Conservation (phyloP, 2,888 invertebrate genomes). For the Bhutanitis thaidina region DNA sequence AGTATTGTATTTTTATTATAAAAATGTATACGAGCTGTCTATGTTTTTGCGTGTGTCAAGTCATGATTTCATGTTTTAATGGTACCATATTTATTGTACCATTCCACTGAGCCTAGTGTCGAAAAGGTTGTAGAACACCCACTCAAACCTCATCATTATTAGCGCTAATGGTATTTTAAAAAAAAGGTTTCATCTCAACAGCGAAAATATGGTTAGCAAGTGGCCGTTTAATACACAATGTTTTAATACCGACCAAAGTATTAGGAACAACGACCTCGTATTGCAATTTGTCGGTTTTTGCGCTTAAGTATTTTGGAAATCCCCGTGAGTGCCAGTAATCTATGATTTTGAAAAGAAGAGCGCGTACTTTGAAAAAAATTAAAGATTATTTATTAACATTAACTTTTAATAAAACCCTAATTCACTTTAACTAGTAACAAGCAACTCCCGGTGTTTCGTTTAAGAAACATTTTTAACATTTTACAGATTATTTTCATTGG, state of each 20-base stretch:
- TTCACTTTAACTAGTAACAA: not conserved
- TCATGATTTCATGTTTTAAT: too few relatives aligned
- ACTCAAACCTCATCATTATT: slow-evolving; percentile 12
- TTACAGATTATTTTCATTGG: too few relatives aligned
- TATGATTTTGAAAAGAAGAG: slow-evolving; percentile 28
- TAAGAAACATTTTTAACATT: too few relatives aligned
- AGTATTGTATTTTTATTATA: too few relatives aligned
- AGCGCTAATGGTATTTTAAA: slow-evolving; percentile 6
- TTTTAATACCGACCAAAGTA: not conserved
- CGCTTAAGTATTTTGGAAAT: slow-evolving; percentile 44
- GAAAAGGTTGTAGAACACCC: not conserved
- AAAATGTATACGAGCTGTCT: too few relatives aligned
- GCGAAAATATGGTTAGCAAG: slow-evolving; percentile 18
- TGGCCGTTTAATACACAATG: slow-evolving; percentile 10
- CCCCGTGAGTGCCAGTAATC: slow-evolving; percentile 41
- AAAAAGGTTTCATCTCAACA: slow-evolving; percentile 5
- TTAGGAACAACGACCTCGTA: slow-evolving; percentile 48
- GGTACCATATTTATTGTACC: too few relatives aligned
- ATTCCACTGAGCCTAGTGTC: not conserved
- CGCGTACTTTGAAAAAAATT: not conserved
- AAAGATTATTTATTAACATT: not conserved
- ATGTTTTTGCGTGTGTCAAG: too few relatives aligned
- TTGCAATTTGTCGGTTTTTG: slow-evolving; percentile 48
- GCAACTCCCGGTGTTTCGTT: too few relatives aligned
- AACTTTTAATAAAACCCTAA: too few relatives aligned